Conservation (phyloP, 2,113 vertebrate genomes). For the Brienomyrus longianalis region DNA sequence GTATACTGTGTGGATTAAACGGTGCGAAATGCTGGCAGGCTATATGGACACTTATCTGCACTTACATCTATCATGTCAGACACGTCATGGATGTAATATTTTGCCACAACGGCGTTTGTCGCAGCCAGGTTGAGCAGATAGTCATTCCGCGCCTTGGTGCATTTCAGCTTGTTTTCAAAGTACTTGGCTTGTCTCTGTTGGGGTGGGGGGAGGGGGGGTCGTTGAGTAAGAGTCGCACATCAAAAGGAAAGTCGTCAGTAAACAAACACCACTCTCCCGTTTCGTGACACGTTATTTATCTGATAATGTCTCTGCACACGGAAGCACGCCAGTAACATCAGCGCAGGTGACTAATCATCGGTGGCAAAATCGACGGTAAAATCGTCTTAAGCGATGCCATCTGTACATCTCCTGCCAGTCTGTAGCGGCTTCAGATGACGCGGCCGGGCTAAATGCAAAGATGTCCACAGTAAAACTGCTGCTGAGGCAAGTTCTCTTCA, state of each 20-base stretch:
- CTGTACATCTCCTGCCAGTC: not conserved
- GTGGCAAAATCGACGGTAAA: not conserved
- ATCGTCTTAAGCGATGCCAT: not conserved
- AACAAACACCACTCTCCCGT: not conserved
- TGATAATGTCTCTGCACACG: not conserved
- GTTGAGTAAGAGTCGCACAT: not conserved
- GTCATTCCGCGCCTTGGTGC: slow-evolving; percentile 72
- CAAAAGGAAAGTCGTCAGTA: not conserved
- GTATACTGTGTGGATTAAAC: not conserved
- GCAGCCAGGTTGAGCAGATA: slow-evolving; percentile 73
- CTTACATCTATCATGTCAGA: slow-evolving; percentile 75
- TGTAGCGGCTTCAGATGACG: not conserved
- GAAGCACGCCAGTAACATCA: not conserved
- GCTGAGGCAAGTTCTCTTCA: not conserved
- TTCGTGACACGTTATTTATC: not conserved
- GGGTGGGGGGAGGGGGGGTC: not conserved
- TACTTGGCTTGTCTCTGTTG: slow-evolving; percentile 74
- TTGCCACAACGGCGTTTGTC: slow-evolving; percentile 68
- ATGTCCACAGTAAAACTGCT: not conserved
- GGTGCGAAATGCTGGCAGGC: not conserved
- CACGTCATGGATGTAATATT: slow-evolving; percentile 75
- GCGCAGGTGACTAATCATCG: not conserved
- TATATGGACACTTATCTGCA: not conserved
- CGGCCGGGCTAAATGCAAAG: not conserved
- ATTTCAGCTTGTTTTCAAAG: slow-evolving; percentile 41